Evolutionary conservation across 1,140 invertebrate genomes (phyloP).

Genomic region (Kradibia gibbosae): DNA sequence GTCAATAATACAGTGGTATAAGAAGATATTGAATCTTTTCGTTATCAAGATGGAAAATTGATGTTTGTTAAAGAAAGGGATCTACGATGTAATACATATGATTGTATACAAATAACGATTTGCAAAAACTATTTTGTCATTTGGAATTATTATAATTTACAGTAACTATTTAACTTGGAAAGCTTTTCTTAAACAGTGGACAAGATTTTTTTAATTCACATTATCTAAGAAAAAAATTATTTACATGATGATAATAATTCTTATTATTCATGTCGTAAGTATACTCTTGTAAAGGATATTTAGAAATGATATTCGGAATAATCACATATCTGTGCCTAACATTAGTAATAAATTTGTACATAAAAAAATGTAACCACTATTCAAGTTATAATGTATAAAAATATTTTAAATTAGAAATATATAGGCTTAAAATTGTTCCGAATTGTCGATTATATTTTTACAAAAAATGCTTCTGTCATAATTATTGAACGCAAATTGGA

Average conservation of each 20-base stretch:
- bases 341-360: slow-evolving; percentile 20
- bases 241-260: neutral
- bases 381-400: neutral
- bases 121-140: neutral
- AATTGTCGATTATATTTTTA: slow-evolving; percentile 51
- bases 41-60: slow-evolving; percentile 50
- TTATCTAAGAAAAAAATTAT: neutral
- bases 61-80: too few species aligned
- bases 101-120: too few species aligned
- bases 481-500: too few species aligned
- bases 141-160: neutral
- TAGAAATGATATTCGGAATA: slow-evolving; percentile 28
- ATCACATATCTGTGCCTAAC: neutral
- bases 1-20: slow-evolving; percentile 35
- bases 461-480: too few species aligned
- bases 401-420: slow-evolving; percentile 20
- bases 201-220: neutral
- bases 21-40: slow-evolving; percentile 52
- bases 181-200: neutral
- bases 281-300: slow-evolving; percentile 17
- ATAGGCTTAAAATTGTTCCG: slow-evolving; percentile 33
- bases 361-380: neutral
- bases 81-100: too few species aligned
- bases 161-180: neutral
- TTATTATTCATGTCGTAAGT: slow-evolving; percentile 15